Conservation (phyloP, 2,113 vertebrate genomes). For the Maccullochella peelii region DNA sequence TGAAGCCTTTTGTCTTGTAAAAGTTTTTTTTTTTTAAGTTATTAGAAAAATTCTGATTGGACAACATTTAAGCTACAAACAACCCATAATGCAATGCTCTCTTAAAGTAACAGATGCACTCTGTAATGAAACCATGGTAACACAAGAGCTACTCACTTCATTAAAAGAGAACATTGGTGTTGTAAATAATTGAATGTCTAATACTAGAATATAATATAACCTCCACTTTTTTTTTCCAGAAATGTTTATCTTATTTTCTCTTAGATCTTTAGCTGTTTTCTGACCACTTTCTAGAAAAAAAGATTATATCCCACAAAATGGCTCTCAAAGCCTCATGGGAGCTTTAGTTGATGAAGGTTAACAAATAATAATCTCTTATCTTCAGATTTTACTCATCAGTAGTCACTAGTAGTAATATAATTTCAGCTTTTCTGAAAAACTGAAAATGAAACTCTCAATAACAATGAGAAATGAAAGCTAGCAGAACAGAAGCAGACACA, state of each 20-base stretch:
- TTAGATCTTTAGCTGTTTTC: neutral
- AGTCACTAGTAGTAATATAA: neutral
- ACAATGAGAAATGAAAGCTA: neutral
- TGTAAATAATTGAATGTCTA: neutral
- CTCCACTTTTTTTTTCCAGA: neutral
- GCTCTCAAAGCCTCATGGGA: neutral
- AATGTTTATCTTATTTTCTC: neutral
- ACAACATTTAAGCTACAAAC: neutral
- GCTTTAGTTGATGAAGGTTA: neutral
- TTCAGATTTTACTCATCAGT: neutral
- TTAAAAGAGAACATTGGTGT: neutral
- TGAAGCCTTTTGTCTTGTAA: no score
- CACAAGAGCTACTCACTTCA: neutral
- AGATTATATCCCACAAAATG: neutral
- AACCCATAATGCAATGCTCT: slow-evolving; percentile 1
- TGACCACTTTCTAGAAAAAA: neutral
- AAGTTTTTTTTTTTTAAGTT: no score
- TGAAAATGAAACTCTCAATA: neutral
- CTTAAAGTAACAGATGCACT: neutral
- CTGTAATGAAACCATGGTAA: neutral
- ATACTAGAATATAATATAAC: neutral
- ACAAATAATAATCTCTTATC: neutral
- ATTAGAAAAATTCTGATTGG: neutral
- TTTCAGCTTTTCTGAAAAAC: neutral
- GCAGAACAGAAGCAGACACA: neutral